A percentile compares a stretch with the other conserved stretches of the same genome.
Evolutionary conservation across 2,113 vertebrate genomes (phyloP).

Genomic region (Antechinus flavipes): DNA sequence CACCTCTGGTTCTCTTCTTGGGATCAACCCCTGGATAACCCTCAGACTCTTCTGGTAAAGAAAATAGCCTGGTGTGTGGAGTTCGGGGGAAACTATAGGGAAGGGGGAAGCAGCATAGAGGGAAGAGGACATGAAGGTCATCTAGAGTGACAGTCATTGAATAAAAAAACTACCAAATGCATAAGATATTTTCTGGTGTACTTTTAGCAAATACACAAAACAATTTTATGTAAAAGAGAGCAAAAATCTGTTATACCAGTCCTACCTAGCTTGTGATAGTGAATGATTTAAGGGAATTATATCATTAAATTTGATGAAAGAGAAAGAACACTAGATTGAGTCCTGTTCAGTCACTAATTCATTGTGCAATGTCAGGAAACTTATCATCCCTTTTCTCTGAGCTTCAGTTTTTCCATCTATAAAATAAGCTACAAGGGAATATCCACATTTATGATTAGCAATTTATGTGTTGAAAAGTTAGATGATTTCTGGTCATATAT

Average conservation of each 20-base stretch:
- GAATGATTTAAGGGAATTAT: neutral
- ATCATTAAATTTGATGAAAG: neutral
- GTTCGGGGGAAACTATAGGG: too few species aligned
- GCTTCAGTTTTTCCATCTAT: neutral
- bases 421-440: neutral
- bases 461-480: neutral
- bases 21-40: neutral
- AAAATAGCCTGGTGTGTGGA: neutral
- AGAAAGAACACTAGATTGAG: neutral
- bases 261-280: neutral
- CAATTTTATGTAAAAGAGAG: neutral
- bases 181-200: neutral
- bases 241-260: neutral
- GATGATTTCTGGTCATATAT: neutral
- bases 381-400: neutral
- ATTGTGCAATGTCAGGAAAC: neutral
- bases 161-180: constrained; percentile 56
- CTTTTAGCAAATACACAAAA: neutral
- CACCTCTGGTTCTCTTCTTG: neutral
- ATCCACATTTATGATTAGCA: neutral
- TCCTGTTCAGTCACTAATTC: neutral
- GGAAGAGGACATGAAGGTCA: neutral
- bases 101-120: neutral
- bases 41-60: neutral
- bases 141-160: neutral